Conservation (phyloP, 2,888 invertebrate species). For the Muschampia plurimacula region DNA sequence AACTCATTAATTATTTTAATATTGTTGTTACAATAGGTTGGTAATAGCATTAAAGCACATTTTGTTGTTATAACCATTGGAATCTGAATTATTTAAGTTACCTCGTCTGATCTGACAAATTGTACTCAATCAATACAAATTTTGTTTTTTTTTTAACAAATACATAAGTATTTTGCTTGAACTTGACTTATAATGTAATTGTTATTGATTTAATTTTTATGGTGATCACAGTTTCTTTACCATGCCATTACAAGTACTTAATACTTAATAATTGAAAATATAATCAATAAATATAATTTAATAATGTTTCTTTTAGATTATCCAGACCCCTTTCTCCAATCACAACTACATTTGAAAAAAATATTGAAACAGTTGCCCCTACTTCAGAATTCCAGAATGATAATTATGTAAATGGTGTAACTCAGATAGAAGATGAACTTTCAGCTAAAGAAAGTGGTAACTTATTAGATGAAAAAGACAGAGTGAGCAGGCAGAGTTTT, state of each 20-base stretch:
- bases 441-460: slow-evolving; percentile 77
- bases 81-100: neutral
- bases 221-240: no score
- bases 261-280: neutral
- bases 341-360: slow-evolving; percentile 53
- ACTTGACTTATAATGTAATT: no score
- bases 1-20: neutral
- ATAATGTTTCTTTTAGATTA: slow-evolving; percentile 58
- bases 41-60: no score
- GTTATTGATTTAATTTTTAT: no score
- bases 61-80: neutral
- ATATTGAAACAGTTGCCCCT: slow-evolving; percentile 54
- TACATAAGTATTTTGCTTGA: no score
- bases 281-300: neutral
- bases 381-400: slow-evolving; percentile 56
- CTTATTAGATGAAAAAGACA: slow-evolving; percentile 76
- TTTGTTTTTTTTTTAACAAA: no score
- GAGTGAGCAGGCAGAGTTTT: slow-evolving; percentile 75
- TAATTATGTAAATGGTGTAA: slow-evolving; percentile 63
- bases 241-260: no score
- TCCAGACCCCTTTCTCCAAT: slow-evolving; percentile 76
- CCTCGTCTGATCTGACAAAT: no score
- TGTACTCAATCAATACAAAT: no score
- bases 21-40: no score
- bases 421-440: slow-evolving; percentile 64